Conservation (phyloP, 2,113 vertebrate species). For the Propithecus coquereli region DNA sequence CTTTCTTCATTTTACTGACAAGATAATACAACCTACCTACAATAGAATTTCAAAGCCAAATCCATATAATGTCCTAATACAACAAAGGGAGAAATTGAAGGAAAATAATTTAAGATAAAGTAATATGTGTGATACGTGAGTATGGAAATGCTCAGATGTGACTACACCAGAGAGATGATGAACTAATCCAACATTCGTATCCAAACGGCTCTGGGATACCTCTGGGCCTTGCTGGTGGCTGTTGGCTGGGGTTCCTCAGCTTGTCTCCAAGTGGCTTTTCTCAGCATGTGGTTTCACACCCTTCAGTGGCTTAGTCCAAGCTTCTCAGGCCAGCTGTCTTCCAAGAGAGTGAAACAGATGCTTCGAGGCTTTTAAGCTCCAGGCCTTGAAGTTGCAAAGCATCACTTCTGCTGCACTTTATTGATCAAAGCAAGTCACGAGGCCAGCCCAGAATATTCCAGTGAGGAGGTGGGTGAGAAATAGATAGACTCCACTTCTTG, state of each 20-base stretch:
- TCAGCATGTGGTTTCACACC: not conserved
- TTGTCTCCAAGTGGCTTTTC: not conserved
- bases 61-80: not conserved
- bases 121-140: not conserved
- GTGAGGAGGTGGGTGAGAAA: not conserved
- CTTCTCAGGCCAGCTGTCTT: not conserved
- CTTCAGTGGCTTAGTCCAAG: not conserved
- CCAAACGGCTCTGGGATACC: not conserved
- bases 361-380: not conserved
- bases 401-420: not conserved
- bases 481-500: not conserved
- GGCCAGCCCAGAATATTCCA: not conserved
- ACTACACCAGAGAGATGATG: not conserved
- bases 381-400: not conserved
- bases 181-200: not conserved
- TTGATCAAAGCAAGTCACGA: not conserved
- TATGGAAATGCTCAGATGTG: not conserved
- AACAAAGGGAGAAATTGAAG: conserved; percentile 13
- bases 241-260: rapidly evolving
- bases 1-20: not conserved
- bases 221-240: not conserved
- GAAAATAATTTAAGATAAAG: not conserved
- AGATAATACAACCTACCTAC: not conserved
- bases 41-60: conserved; percentile 29
- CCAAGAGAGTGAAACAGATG: not conserved